Evolutionary conservation across 2,113 vertebrate genomes (phyloP), one percentile per base, ranked within the genome.

Genomic region (Nesoenas mayeri): DNA sequence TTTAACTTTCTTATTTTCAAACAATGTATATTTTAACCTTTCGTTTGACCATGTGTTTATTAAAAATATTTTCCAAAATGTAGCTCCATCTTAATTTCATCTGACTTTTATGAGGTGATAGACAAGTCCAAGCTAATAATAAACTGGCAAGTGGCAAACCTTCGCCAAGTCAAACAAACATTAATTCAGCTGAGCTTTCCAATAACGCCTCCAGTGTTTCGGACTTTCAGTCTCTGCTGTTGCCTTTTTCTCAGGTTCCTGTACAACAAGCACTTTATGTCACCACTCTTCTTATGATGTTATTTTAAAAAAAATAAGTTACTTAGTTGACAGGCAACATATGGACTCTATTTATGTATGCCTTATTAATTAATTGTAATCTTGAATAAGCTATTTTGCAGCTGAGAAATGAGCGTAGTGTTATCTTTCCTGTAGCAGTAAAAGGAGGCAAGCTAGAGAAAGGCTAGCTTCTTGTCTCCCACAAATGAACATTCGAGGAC

Each of bases 181-280:
- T 67, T 54, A 89, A 80, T 67, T 92, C 51, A 66, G 36, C 36
- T 50, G 50, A 64, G 18, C 67, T 96, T 93, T 95, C 56, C 28
- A 71, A 4, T 79, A 92, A 79, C 0, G 0, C 26, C 31, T 79
- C 73, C n/a, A 54, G 2, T 42, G 73, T 81, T 85, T 89, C 1
- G 2, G 26, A 58, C 32, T n/a, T 51, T 85, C 40, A 14, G 19
- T 60, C 31, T 81, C 51, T 75, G 34, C 28, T 71, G 16, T 36
- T 87, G 56, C 67, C 40, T 91, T 84, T 80, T 79, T 47, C 47
- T 80, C 74, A 83, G 56, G 80, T 71, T 75, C 38, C 40, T 89
- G 89, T 93, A 60, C 48, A 73, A 19, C 21, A 61, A 16, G 18
- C 22, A 9, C 12, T 42, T 36, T 57, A 29, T 60, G 60, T 89